Conservation (phyloP, 2,797 vertebrate species). For the Ptychobarbus kaznakovi region DNA sequence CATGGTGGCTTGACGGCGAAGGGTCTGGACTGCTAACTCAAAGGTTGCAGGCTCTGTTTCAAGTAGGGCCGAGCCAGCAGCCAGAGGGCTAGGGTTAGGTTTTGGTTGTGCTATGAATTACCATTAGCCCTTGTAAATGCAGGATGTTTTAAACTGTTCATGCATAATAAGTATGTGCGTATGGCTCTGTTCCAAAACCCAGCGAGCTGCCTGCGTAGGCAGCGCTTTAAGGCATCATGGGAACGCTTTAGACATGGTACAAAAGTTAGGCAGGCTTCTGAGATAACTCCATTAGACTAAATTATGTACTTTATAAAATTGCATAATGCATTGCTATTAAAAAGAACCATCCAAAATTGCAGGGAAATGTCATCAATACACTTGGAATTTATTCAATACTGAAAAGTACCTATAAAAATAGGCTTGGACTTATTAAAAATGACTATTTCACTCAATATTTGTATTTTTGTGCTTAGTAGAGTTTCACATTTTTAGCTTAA, state of each 20-base stretch:
- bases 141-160: conserved; percentile 29
- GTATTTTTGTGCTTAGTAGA: background rate
- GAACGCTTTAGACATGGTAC: background rate
- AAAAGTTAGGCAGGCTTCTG: background rate
- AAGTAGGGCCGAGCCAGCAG: conserved; percentile 35
- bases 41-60: conserved; percentile 35
- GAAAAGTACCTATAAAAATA: background rate
- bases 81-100: conserved; percentile 29
- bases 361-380: background rate
- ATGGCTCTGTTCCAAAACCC: conserved; percentile 33
- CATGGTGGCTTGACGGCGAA: conserved; percentile 16
- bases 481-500: background rate
- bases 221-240: background rate
- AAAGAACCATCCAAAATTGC: background rate
- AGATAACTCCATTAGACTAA: background rate
- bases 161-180: conserved; percentile 22
- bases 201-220: background rate
- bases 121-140: conserved; percentile 40
- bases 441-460: background rate
- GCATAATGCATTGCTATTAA: background rate
- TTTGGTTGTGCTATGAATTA: conserved; percentile 40
- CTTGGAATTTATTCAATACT: background rate
- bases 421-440: background rate
- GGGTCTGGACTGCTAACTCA: conserved; percentile 28
- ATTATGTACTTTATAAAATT: background rate